Evolutionary conservation across 2,797 vertebrate species (phyloP).

Genomic region (Crypturellus tataupa): DNA sequence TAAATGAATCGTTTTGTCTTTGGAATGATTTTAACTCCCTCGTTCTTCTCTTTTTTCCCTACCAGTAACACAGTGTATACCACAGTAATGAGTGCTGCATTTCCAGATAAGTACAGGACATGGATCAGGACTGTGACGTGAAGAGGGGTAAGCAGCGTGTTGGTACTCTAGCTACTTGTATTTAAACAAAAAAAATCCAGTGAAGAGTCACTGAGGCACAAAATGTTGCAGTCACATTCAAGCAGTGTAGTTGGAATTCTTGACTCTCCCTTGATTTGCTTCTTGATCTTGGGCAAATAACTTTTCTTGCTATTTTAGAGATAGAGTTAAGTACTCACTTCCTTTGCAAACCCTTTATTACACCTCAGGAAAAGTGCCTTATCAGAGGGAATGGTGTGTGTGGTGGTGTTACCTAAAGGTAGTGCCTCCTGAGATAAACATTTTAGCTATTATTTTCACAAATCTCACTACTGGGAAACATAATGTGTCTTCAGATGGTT

Average conservation of each 20-base stretch:
- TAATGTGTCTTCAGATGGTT: not conserved
- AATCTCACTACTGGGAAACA: fast-evolving
- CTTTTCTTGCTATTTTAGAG: not conserved
- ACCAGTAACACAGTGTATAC: constrained; percentile 81
- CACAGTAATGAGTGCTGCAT: constrained; percentile 82
- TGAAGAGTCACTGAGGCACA: not conserved
- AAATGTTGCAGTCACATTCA: not conserved
- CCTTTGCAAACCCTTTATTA: not conserved
- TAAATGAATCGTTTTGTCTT: not conserved
- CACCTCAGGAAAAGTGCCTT: not conserved
- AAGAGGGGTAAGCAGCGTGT: constrained; percentile 10
- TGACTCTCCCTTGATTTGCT: not conserved
- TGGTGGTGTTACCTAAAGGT: not conserved
- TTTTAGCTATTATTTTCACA: not conserved
- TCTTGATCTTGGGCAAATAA: not conserved
- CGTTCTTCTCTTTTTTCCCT: not conserved
- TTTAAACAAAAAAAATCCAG: not conserved
- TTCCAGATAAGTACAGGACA: constrained; percentile 77
- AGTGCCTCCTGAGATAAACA: not conserved
- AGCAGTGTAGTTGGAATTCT: not conserved
- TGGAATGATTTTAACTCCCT: not conserved
- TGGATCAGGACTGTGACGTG: constrained; percentile 60
- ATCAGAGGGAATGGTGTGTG: not conserved
- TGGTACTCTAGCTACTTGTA: not conserved
- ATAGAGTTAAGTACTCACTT: not conserved